Evolutionary conservation across 2,888 invertebrate genomes (phyloP), one percentile per base, ranked within the genome.

Genomic region (Spisula subtruncata): DNA sequence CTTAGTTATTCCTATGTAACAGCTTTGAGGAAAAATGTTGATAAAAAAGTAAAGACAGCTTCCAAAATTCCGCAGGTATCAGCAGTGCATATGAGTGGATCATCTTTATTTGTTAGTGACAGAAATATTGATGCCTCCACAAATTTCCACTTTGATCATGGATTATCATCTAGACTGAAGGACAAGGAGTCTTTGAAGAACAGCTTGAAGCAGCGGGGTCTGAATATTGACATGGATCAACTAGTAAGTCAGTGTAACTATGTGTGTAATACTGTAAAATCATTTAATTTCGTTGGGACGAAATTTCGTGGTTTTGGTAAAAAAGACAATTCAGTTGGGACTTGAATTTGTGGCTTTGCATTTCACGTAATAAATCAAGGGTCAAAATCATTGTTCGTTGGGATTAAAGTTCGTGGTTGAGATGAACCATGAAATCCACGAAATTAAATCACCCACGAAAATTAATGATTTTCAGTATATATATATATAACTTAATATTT

Each of bases 61-160:
- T 32, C 75, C 16, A 75, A 32, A 75, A 32, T 75, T 18, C 1
- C 16, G 1, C 32, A 75, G 16, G 25, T 18, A 75, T 32, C 75
- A 35, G 18, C 29, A 75, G 75, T 32, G 32, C 0, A 32, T 35
- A 5, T 32, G 35, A 32, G 75, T 32, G 75, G 84, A 1, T 87
- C 92, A 66, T 92, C 92, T 48, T 54, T 92, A 35, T 92, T 87
- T 71, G 71, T 89, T 14, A 92, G 89, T 84, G 92, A 92, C 29
- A 87, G 82, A 80, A 71, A 87, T 20, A 41, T 46, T 18, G 54
- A 86, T 83, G 16, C 32, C 12, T 41, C 81, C 12, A 41, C 60
- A 6, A 46, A 82, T 79, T 90, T 92, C 32, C 41, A 87, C 29
- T 87, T 82, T 88, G 90, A 90, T 29, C 87, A 87, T 86, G 89